A percentile compares a stretch with the other conserved stretches of the same genome.
Conservation (phyloP, 1,140 invertebrate species). For the Drosophila ercepeae region DNA sequence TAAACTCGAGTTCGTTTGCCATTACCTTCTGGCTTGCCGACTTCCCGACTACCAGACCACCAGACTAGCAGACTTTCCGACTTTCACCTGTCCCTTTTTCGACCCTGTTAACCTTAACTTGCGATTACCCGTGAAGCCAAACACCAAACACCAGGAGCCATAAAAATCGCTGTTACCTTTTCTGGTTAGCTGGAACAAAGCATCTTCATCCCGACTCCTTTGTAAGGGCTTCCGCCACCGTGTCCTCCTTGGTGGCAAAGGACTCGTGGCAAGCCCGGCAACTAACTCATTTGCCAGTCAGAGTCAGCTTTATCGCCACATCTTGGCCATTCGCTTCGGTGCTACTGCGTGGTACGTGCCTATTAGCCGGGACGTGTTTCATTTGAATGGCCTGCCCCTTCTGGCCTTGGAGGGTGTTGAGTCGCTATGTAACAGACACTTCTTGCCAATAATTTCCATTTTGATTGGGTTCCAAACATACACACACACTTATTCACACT, state of each 20-base stretch:
- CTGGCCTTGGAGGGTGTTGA: conserved; percentile 1
- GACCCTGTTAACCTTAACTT: conserved; percentile 31
- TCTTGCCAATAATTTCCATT: conserved; percentile 55
- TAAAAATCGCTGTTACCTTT: conserved; percentile 24
- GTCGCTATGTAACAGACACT: conserved; percentile 38
- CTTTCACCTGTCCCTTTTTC: background rate
- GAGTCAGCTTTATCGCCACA: conserved; percentile 65
- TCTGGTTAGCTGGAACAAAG: conserved; percentile 13
- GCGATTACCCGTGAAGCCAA: conserved; percentile 46
- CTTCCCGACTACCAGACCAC: too few relatives aligned
- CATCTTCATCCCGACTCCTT: conserved; percentile 14
- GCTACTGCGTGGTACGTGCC: conserved; percentile 56
- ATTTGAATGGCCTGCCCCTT: conserved; percentile 46
- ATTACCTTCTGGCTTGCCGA: conserved; percentile 1
- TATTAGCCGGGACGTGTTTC: conserved; percentile 72
- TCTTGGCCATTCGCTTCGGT: conserved; percentile 42
- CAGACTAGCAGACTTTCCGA: background rate
- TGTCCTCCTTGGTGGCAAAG: background rate
- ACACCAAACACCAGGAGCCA: conserved; percentile 39
- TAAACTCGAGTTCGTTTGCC: background rate
- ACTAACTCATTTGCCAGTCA: conserved; percentile 66
- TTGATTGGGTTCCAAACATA: conserved; percentile 28
- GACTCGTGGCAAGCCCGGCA: conserved; percentile 18
- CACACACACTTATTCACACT: background rate
- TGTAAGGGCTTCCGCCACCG: background rate